Evolutionary conservation across 2,797 vertebrate genomes (phyloP).

Genomic region (Danio tinwini): DNA sequence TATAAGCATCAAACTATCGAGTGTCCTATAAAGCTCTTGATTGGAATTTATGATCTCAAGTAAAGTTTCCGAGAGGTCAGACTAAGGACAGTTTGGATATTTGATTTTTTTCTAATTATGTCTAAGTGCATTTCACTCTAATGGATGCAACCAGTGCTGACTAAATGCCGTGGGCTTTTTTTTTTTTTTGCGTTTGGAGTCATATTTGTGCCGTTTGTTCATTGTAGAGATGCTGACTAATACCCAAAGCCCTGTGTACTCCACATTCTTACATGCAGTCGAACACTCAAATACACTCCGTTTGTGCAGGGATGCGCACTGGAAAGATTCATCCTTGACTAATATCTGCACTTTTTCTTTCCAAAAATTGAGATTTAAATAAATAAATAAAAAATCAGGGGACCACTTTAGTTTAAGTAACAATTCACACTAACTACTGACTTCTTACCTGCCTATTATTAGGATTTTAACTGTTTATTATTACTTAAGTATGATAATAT

Average conservation of each 20-base stretch:
- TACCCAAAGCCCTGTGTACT: not conserved
- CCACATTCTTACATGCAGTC: too few species aligned
- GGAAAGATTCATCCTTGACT: too few species aligned
- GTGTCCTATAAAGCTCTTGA: constrained; percentile 43
- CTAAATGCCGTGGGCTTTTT: constrained; percentile 31
- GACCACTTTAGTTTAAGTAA: too few species aligned
- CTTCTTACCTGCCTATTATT: too few species aligned
- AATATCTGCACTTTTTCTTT: too few species aligned
- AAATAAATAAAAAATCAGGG: too few species aligned
- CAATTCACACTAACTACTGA: too few species aligned
- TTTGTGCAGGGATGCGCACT: too few species aligned
- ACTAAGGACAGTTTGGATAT: constrained; percentile 40
- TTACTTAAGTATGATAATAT: too few species aligned
- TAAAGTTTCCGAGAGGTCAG: constrained; percentile 36
- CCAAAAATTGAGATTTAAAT: too few species aligned
- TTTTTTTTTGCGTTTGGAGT: constrained; percentile 7
- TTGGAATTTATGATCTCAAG: constrained; percentile 44
- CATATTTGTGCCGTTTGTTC: not conserved
- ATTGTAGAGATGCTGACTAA: not conserved
- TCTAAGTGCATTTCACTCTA: constrained; percentile 34
- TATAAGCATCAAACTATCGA: constrained; percentile 44
- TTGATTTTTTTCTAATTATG: constrained; percentile 42
- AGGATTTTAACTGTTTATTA: too few species aligned
- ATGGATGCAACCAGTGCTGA: constrained; percentile 25
- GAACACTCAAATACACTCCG: too few species aligned